These are phyloP conservation scores for Yponomeuta evonymella DNA, from an alignment of 2,888 invertebrate genomes.

Conservation along the genomic window DNA sequence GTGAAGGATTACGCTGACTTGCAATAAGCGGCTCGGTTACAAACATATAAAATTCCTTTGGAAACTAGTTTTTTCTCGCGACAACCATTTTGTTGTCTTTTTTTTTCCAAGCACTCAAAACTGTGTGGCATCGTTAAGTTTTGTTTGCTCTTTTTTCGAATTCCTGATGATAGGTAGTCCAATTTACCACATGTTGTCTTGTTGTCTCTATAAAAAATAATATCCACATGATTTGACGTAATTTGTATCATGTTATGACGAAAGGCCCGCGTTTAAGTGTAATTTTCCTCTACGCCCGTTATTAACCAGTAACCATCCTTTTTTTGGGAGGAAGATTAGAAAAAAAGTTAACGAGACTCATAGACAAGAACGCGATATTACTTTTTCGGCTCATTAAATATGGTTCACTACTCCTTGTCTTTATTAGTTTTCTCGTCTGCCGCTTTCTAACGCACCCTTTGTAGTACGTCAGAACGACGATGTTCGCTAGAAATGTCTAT, in stretches of 20 bases:
- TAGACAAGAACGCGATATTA: constrained; percentile 32
- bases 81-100: constrained; percentile 46
- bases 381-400: constrained; percentile 8
- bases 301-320: constrained; percentile 61
- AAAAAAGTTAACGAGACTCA: constrained; percentile 58
- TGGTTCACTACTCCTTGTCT: background rate
- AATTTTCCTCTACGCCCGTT: constrained; percentile 54
- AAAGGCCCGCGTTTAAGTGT: constrained; percentile 64
- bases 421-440: background rate
- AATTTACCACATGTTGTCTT: constrained; percentile 70
- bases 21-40: background rate
- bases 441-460: no score
- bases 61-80: constrained; percentile 42
- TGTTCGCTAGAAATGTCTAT: no score
- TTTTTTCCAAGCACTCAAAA: constrained; percentile 43
- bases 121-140: constrained; percentile 50
- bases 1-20: constrained; percentile 7
- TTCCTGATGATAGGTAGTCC: constrained; percentile 53
- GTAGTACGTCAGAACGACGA: no score
- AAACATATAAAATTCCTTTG: constrained; percentile 24
- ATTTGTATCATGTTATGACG: constrained; percentile 65
- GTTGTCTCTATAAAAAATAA: constrained; percentile 54
- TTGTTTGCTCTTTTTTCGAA: constrained; percentile 49
- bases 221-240: constrained; percentile 70
- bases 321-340: constrained; percentile 28